Evolutionary conservation across 2,797 vertebrate species (phyloP), one percentile per base, ranked within the genome.

Genomic region (Periparus ater): DNA sequence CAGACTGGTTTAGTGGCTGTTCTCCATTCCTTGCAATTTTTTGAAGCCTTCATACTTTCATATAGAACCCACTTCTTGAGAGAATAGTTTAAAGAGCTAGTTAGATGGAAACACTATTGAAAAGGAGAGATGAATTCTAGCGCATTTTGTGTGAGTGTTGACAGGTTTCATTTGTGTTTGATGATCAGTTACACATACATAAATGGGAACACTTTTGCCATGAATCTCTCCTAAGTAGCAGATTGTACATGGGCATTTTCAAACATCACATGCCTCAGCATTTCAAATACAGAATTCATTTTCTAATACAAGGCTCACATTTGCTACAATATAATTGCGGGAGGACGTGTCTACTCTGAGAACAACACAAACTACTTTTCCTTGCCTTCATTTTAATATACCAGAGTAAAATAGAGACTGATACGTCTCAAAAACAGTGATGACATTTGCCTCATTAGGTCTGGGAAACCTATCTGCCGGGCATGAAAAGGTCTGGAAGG

Each of bases 341-440:
- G 9, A n/a, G 11, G 13, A 57, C 11, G 18, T 7, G 45, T 12
- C 50, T 60, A 11, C 32, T 60, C 15, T 0, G 13, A 72, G 8
- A 26, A 76, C 7, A 70, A 7, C 30, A 57, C 10, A 21, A 66
- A 34, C 29, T 63, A 6, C 30, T 74, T 30, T 45, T 57, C 22
- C 27, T 57, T 74, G 32, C 9, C 10, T 53, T 86, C 21, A 13
- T 65, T 83, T 84, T 63, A 53, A 44, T 51, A 32, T 6, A 44
- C 13, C 76, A 66, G 44, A 62, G 22, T 26, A 30, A 81, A 87
- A 51, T 11, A 58, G 36, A 32, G 16, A 29, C 29, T 17, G n/a
- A 50, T 18, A 21, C 29, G 2, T 54, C 57, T 54, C 34, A 55
- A 80, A 53, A 21, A 17, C 30, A 53, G 6, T 0, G 0, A 48